phyloP scores from a whole-genome alignment of 2,113 vertebrate genomes.

The Lichenostomus cassidix region DNA sequence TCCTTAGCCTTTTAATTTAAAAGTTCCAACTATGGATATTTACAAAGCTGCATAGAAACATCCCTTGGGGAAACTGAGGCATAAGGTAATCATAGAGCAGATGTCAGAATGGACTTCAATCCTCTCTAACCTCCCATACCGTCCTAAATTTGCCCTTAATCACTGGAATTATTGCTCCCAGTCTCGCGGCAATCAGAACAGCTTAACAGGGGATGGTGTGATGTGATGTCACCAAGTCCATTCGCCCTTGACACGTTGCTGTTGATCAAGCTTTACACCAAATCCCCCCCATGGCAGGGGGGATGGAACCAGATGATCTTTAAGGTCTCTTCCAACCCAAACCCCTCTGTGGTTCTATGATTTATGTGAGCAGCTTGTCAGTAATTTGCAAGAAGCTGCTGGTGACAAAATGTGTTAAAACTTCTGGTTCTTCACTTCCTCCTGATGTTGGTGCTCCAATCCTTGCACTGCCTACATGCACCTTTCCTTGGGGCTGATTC shows the following conservation, averaged over 20 bases:
- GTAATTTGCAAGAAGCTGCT: not conserved
- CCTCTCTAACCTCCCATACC: not conserved
- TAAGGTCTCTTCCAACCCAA: not conserved
- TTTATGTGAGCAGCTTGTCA: fast-evolving
- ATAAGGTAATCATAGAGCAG: not conserved
- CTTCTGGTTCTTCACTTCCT: not conserved
- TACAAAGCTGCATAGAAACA: not conserved
- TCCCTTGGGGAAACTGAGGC: not conserved
- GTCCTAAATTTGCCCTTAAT: not conserved
- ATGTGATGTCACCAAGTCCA: not conserved
- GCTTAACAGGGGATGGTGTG: not conserved
- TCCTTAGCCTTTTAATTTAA: not conserved
- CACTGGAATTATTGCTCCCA: not conserved
- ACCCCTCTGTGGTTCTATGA: not conserved
- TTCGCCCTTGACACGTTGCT: fast-evolving
- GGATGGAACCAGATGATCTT: not conserved
- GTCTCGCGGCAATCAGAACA: not conserved
- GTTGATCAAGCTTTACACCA: not conserved
- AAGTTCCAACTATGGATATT: not conserved
- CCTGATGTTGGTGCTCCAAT: fast-evolving
- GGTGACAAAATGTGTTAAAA: not conserved
- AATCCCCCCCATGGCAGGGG: not conserved
- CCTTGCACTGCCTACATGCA: not conserved
- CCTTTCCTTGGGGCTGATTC: not conserved
- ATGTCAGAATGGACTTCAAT: not conserved